These are phyloP conservation scores for Phymanthus crucifer DNA, from an alignment of 92 coral and sea anemone genomes.

Conservation along the genomic window DNA sequence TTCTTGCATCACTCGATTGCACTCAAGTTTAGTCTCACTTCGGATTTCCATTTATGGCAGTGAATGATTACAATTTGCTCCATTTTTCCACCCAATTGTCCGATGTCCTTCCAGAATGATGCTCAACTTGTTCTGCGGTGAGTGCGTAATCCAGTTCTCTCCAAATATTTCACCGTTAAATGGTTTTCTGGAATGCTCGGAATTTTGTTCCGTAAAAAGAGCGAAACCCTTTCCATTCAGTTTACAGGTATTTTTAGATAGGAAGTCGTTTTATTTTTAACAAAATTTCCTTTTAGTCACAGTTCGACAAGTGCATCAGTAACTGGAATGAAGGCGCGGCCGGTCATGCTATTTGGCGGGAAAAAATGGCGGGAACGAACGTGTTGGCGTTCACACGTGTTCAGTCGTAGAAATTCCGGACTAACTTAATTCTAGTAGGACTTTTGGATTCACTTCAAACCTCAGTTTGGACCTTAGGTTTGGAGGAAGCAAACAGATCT, in stretches of 20 bases:
- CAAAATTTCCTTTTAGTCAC: neutral
- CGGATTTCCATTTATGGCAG: slow-evolving; percentile 5
- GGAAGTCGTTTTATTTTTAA: neutral
- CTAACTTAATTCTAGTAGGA: too few relatives aligned
- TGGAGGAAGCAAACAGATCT: too few relatives aligned
- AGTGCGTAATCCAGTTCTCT: neutral
- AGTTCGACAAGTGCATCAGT: neutral
- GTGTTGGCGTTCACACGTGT: neutral
- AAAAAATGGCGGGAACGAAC: neutral
- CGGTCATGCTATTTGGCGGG: too few relatives aligned
- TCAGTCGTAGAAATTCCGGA: too few relatives aligned
- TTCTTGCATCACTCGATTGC: neutral
- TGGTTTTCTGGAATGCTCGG: slow-evolving; percentile 1
- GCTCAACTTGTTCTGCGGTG: neutral
- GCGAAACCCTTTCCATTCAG: neutral
- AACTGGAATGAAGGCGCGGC: slow-evolving; percentile 14
- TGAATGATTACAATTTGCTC: neutral
- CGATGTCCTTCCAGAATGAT: neutral
- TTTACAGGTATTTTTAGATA: neutral
- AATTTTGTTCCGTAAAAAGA: neutral
- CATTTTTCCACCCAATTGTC: neutral
- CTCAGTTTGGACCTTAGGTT: too few relatives aligned
- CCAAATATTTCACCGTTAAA: neutral
- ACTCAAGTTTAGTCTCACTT: too few relatives aligned
- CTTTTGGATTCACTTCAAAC: too few relatives aligned